Conservation (phyloP, 1,140 invertebrate genomes). For the Lysiphlebus fabarum region DNA sequence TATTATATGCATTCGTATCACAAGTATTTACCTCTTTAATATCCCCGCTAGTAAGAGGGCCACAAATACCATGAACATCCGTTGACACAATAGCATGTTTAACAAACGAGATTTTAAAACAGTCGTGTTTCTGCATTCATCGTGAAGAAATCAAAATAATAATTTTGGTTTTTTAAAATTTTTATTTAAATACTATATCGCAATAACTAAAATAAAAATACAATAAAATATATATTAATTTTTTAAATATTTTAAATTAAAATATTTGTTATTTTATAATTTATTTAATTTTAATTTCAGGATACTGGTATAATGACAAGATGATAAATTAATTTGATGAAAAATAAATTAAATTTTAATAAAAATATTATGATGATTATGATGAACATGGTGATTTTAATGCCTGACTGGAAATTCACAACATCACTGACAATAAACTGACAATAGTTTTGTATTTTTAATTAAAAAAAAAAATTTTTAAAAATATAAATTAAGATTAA, state of each 20-base stretch:
- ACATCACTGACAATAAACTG: not conserved
- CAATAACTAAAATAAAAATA: no score
- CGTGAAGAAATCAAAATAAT: constrained; percentile 1
- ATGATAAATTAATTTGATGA: no score
- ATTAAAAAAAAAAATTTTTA: not conserved
- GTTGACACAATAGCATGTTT: constrained; percentile 35
- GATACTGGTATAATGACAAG: no score
- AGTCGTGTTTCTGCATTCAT: constrained; percentile 24
- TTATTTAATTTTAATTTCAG: no score
- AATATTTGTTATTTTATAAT: no score
- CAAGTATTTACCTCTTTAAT: constrained; percentile 1
- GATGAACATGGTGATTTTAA: constrained; percentile 13
- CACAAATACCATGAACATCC: constrained; percentile 39
- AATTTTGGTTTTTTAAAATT: no score
- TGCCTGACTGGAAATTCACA: constrained; percentile 1
- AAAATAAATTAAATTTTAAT: no score
- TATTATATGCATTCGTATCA: constrained; percentile 17
- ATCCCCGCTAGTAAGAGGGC: constrained; percentile 36
- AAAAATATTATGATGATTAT: not conserved
- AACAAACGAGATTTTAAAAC: constrained; percentile 38
- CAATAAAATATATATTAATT: no score
- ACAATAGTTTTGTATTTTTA: not conserved
- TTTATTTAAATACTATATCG: no score
- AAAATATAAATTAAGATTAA: constrained; percentile 7
- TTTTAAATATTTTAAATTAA: no score